These are phyloP conservation scores for Samia ricini DNA, from an alignment of 1,140 invertebrate species.

Conservation along the genomic window DNA sequence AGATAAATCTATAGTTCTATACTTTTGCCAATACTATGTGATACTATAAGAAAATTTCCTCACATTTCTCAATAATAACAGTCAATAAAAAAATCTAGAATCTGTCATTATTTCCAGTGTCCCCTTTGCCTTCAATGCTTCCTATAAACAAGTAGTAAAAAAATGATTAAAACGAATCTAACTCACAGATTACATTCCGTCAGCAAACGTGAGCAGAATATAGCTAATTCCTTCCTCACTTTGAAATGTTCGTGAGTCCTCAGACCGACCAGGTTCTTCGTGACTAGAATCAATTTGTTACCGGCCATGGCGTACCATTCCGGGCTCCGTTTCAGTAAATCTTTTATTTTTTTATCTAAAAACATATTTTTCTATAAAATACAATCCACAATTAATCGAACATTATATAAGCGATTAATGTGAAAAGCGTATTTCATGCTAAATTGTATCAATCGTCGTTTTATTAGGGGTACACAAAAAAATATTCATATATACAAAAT, in stretches of 20 bases:
- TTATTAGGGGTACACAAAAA: too few species aligned
- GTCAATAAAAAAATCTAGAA: too few species aligned
- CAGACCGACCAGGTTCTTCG: slow-evolving; percentile 72
- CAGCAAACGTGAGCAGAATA: slow-evolving; percentile 73
- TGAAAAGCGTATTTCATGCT: neutral
- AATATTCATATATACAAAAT: too few species aligned
- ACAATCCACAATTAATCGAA: too few species aligned
- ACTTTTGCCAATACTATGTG: too few species aligned
- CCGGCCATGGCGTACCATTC: slow-evolving; percentile 80
- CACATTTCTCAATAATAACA: too few species aligned
- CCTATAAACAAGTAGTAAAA: neutral
- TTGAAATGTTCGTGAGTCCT: slow-evolving; percentile 76
- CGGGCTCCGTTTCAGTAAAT: slow-evolving; percentile 59
- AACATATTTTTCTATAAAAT: slow-evolving; percentile 1
- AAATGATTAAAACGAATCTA: slow-evolving; percentile 2
- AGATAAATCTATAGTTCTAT: too few species aligned
- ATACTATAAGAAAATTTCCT: too few species aligned
- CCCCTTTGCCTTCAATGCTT: neutral
- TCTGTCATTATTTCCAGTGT: slow-evolving; percentile 13
- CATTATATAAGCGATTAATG: neutral
- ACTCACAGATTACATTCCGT: slow-evolving; percentile 78
- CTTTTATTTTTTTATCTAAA: slow-evolving; percentile 60
- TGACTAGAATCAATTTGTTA: slow-evolving; percentile 74
- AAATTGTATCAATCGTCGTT: too few species aligned
- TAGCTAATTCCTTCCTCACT: slow-evolving; percentile 78